Evolutionary conservation across 1,140 invertebrate genomes (phyloP).

Genomic region (Dysdera silvatica): DNA sequence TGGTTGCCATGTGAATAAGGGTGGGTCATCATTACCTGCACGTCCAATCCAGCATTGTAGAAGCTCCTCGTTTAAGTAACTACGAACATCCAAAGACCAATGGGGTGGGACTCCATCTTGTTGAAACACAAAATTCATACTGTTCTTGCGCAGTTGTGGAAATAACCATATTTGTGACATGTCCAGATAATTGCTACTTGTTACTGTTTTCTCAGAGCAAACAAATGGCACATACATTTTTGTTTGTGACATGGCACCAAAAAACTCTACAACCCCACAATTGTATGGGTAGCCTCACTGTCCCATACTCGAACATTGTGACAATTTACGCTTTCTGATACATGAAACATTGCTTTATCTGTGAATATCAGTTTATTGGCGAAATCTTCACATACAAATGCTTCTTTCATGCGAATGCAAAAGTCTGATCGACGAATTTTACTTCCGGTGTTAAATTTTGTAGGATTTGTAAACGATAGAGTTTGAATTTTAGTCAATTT

Average conservation of each 20-base stretch:
- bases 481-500: background rate
- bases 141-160: background rate
- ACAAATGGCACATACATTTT: slow-evolving; percentile 5
- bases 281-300: background rate
- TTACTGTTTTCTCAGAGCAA: too few species aligned
- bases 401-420: background rate
- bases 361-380: background rate
- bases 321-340: background rate
- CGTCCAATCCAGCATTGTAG: background rate
- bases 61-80: background rate
- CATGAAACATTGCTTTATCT: background rate
- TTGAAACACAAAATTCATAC: slow-evolving; percentile 1
- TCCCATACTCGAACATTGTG: background rate
- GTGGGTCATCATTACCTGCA: background rate
- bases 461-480: background rate
- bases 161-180: background rate
- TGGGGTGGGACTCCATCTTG: background rate
- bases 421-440: background rate
- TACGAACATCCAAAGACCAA: background rate
- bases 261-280: background rate
- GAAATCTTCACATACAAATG: background rate
- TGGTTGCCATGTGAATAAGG: background rate
- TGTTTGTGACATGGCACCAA: background rate
- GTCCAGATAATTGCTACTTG: background rate
- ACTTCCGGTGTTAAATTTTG: background rate